Percentiles rank a stretch among this genome's conserved stretches.
Evolutionary conservation across 2,888 invertebrate species (phyloP).

Genomic region (Megaustenia siamemsis): DNA sequence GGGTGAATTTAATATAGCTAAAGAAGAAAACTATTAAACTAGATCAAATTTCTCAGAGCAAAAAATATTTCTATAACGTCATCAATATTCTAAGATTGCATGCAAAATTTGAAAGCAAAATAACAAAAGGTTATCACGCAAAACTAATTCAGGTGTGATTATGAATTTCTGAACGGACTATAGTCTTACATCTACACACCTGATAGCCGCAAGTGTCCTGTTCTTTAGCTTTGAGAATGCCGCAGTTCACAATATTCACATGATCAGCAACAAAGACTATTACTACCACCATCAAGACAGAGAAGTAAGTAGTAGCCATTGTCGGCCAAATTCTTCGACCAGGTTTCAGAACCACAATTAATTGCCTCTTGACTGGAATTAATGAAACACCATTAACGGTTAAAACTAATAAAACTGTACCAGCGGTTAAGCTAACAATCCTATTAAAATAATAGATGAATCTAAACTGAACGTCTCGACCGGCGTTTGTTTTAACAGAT

Average conservation of each 20-base stretch:
- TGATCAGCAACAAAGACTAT: background rate
- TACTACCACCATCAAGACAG: background rate
- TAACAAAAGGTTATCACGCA: no score
- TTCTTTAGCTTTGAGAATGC: background rate
- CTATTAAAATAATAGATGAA: background rate
- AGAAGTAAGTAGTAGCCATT: background rate
- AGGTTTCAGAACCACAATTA: background rate
- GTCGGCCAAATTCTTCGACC: background rate
- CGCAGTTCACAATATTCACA: background rate
- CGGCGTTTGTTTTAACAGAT: no score
- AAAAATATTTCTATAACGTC: no score
- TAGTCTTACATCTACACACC: no score
- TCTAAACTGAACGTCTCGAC: no score
- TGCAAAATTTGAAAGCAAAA: no score
- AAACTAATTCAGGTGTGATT: no score
- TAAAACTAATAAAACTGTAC: background rate
- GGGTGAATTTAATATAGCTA: no score
- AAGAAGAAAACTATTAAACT: no score
- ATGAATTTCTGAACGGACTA: background rate
- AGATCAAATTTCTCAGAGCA: no score
- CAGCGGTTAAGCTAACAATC: background rate
- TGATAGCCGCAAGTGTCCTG: background rate
- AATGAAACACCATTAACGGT: background rate
- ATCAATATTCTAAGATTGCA: no score
- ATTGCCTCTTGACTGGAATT: background rate